Evolutionary conservation across 2,113 vertebrate genomes (phyloP), one percentile per base, ranked within the genome.

Genomic region (Balaenoptera acutorostrata): DNA sequence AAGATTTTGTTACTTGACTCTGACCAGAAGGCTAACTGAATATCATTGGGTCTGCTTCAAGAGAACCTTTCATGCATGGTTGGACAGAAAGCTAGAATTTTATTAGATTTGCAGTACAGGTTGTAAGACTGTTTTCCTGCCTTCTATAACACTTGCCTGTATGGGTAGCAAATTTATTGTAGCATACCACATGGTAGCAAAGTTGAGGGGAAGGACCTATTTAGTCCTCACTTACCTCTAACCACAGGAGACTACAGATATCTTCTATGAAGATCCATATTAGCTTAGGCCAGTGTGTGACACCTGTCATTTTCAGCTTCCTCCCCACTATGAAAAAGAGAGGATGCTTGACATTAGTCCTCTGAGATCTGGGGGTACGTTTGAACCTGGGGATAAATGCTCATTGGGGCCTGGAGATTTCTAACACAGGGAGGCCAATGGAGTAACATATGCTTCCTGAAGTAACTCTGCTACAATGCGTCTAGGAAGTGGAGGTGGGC

Each of bases 41-140:
- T 66, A 68, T 72, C 21, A n/a, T 6, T 86, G 14, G 1, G 39
- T 71, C 9, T 49, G 18, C 64, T 95, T 75, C 14, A 72, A 46
- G 68, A 91, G 11, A 88, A n/a, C 9, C 3, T 90, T 88, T 94
- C 69, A 84, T 41, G 13, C 1, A 39, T 33, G 13, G 12, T 41
- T 96, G 63, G 46, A 68, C 39, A 88, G 46, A 96, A 68, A 96
- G 55, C n/a, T 71, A 80, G 69, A 46, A 68, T 91, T 82, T 83
- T 83, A 77, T 71, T 66, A 78, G 46, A 64, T 77, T 14, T 64
- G 23, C 12, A 41, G 49, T 52, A 78, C 23, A 72, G 46, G 4
- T 59, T 36, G 1, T 64, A 49, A 78, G 27, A 36, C 29, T 88
- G 29, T 78, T 93, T 90, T 77, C 6, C 46, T 83, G 44, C 31